Evolutionary conservation across 2,113 vertebrate species (phyloP).

Genomic region (Syngnathus scovelli): DNA sequence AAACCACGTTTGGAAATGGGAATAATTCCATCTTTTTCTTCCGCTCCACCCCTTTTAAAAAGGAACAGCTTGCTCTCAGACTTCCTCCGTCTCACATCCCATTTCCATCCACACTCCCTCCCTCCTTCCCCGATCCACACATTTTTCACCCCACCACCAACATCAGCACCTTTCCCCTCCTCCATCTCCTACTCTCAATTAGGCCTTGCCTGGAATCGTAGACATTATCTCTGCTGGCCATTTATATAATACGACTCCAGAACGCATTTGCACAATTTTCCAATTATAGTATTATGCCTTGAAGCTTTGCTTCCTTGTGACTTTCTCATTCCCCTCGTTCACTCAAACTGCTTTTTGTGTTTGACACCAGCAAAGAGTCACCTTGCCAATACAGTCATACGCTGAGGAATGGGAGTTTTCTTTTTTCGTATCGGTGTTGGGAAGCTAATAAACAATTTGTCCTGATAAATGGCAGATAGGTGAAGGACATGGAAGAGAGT

Average conservation of each 20-base stretch:
- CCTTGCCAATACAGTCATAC: conserved; percentile 24
- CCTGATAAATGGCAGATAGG: conserved; percentile 20
- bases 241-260: conserved; percentile 68
- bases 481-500: not conserved
- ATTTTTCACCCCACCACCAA: conserved; percentile 17
- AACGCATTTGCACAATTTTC: conserved; percentile 68
- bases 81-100: conserved; percentile 44
- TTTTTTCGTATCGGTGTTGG: conserved; percentile 15
- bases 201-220: conserved; percentile 58
- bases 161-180: conserved; percentile 45
- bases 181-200: conserved; percentile 61
- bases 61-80: conserved; percentile 35
- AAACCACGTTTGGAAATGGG: conserved; percentile 48
- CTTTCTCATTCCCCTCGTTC: conserved; percentile 48
- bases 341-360: conserved; percentile 58
- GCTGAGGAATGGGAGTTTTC: conserved; percentile 19
- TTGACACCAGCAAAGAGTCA: conserved; percentile 53
- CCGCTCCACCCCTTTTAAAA: conserved; percentile 41
- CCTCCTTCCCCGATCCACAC: conserved; percentile 55
- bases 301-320: conserved; percentile 55
- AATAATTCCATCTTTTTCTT: conserved; percentile 54
- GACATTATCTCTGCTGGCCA: conserved; percentile 64
- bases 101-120: conserved; percentile 61
- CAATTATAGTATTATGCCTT: conserved; percentile 68
- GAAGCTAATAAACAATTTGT: conserved; percentile 1